Base-by-base conservation (phyloP, 1,140 invertebrate species). In the Trinorchestia longiramus region DNA sequence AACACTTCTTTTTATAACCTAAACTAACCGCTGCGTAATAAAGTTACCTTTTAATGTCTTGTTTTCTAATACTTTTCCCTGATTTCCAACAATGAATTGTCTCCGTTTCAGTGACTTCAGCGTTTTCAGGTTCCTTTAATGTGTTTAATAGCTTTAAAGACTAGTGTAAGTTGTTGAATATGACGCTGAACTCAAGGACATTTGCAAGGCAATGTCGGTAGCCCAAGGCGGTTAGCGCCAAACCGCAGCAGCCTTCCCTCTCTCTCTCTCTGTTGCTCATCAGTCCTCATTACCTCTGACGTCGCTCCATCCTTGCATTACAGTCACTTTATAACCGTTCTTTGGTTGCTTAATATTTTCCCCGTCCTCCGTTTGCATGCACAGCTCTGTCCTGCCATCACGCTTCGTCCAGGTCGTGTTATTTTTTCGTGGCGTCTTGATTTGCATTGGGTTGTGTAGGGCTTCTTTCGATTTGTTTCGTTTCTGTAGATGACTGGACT, bases 291-390 rank as follows among this genome's bases (percentile, higher is more conserved):
- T 90, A 90, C 41, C 88, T 41, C 88, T 90, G 88, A 90, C 88
- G 88, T 90, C n/a, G 88, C 88, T 90, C 88, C 43, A 90, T 90
- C 88, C 88, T 90, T 42, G 88, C 88, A 90, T 90, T 90, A 90
- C 88, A 90, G 88, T 42, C 88, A 41, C 88, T 90, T 90, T 43
- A 42, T 42, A 90, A 41, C 88, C n/a, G 41, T 43, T 41, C 88
- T 90, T 90, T 43, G 42, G 88, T 4, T 41, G 42, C 88, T 36
- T 90, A 42, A 42, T 42, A 42, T 41, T 90, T 42, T 41, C 43
- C 88, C 8, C 62, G 62, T 77, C 62, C 62, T 77, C 62, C 28
- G 62, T 41, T 90, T 90, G 88, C 88, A 77, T 77, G 15, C 36
- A 77, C 62, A 15, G 28, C 15, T 36, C 11, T 15, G 62, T 77